Conservation (phyloP, 2,888 invertebrate species). For the Bombyx huttoni region DNA sequence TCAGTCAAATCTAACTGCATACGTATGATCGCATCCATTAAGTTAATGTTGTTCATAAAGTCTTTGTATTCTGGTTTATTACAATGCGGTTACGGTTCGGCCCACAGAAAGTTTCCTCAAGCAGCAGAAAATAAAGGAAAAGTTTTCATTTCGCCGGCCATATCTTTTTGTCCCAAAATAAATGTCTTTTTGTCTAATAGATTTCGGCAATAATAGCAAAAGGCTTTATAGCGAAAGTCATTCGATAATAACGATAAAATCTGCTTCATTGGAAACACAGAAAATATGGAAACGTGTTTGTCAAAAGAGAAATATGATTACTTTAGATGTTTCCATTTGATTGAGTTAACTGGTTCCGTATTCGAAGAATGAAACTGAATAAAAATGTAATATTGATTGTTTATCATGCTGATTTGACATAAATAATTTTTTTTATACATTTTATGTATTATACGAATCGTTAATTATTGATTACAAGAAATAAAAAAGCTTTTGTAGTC, state of each 20-base stretch:
- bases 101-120: constrained; percentile 22
- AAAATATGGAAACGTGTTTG: background rate
- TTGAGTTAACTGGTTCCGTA: background rate
- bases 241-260: constrained; percentile 15
- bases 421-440: too few relatives aligned
- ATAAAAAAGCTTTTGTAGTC: too few relatives aligned
- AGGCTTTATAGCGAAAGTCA: constrained; percentile 21
- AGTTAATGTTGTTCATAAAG: constrained; percentile 58
- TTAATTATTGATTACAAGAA: too few relatives aligned
- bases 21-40: constrained; percentile 52
- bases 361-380: background rate
- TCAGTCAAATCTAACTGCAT: constrained; percentile 25
- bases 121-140: constrained; percentile 24
- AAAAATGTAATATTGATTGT: too few relatives aligned
- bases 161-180: constrained; percentile 30
- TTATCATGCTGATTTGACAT: too few relatives aligned
- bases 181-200: constrained; percentile 35
- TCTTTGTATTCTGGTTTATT: constrained; percentile 59
- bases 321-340: background rate
- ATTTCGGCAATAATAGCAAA: constrained; percentile 15
- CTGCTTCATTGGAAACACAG: background rate
- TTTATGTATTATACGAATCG: too few relatives aligned
- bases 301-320: background rate
- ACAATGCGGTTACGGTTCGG: constrained; percentile 32
- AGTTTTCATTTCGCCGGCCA: constrained; percentile 35